Evolutionary conservation across 2,113 vertebrate species (phyloP).

Genomic region (Rhinichthys klamathensis): DNA sequence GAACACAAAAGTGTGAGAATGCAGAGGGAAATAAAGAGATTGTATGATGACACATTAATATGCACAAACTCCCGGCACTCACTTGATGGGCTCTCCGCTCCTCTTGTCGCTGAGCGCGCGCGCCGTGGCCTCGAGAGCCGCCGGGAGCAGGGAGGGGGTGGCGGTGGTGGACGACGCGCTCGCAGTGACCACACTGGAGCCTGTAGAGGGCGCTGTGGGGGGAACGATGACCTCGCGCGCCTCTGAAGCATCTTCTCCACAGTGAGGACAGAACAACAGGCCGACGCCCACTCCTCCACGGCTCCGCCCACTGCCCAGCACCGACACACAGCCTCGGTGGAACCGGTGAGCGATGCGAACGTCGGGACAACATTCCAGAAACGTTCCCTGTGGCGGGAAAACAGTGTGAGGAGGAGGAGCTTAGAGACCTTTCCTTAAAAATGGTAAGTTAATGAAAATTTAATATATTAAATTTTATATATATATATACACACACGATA

Average conservation of each 20-base stretch:
- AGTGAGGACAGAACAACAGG: conserved; percentile 91
- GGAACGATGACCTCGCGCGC: conserved; percentile 89
- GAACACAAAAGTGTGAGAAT: too few species aligned
- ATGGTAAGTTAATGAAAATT: not conserved
- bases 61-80: not conserved
- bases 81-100: conserved; percentile 75
- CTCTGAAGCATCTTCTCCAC: conserved; percentile 89
- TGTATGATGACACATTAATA: too few species aligned
- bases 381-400: conserved; percentile 79
- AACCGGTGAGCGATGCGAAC: conserved; percentile 90
- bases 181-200: conserved; percentile 79
- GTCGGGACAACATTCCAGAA: conserved; percentile 90
- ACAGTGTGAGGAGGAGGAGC: not conserved
- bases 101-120: conserved; percentile 68
- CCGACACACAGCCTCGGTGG: conserved; percentile 88
- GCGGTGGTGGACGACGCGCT: conserved; percentile 73
- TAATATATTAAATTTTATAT: too few species aligned
- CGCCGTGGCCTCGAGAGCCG: conserved; percentile 64
- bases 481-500: too few species aligned
- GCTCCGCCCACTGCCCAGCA: conserved; percentile 77
- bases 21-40: too few species aligned
- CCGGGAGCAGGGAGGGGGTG: conserved; percentile 62
- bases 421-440: not conserved
- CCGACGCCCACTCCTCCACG: conserved; percentile 70
- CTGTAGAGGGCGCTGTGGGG: conserved; percentile 70